Evolutionary conservation across 1,140 invertebrate genomes (phyloP).

Genomic region (Chironomus striatipennis): DNA sequence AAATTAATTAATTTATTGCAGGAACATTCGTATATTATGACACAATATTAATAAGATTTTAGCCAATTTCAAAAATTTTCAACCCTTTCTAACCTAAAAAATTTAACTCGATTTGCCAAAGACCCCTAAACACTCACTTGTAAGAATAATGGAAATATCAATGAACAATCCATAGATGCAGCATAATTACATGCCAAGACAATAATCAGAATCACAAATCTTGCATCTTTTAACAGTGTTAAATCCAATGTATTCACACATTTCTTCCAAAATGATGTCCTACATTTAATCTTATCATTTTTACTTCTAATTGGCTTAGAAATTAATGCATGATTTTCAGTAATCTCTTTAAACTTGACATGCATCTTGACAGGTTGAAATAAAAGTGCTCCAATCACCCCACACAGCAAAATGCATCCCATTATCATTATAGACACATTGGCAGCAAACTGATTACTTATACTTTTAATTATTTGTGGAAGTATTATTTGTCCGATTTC

Average conservation of each 20-base stretch:
- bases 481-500: constrained; percentile 64
- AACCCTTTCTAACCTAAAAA: no score
- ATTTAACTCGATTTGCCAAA: no score
- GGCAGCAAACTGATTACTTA: constrained; percentile 49
- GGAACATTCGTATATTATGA: no score
- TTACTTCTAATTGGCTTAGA: constrained; percentile 24
- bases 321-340: constrained; percentile 10
- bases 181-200: constrained; percentile 55
- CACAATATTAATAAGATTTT: no score
- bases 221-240: constrained; percentile 48
- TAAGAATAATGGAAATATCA: constrained; percentile 58
- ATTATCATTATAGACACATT: constrained; percentile 50
- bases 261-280: constrained; percentile 25
- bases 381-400: constrained; percentile 42
- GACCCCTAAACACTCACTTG: no score
- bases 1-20: constrained; percentile 28
- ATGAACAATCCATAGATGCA: constrained; percentile 57
- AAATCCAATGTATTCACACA: constrained; percentile 43
- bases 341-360: constrained; percentile 37
- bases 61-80: no score
- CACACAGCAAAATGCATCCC: constrained; percentile 50
- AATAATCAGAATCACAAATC: constrained; percentile 54
- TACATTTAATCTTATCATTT: constrained; percentile 30
- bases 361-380: constrained; percentile 48
- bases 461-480: constrained; percentile 53